Conservation (phyloP, 2,113 vertebrate species). For the Bubo bubo region DNA sequence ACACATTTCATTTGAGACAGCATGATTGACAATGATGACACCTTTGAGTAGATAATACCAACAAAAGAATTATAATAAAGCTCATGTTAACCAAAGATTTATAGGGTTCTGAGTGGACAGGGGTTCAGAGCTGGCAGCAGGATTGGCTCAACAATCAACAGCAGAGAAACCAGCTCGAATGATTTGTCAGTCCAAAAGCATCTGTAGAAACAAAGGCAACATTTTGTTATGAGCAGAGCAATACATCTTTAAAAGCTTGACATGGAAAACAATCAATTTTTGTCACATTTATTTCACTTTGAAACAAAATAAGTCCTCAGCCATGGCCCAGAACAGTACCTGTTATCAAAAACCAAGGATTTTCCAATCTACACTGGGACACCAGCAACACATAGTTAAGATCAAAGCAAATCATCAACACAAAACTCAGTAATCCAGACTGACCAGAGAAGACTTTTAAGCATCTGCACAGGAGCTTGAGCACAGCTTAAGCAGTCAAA, state of each 20-base stretch:
- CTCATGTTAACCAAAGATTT: background rate
- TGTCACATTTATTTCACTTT: background rate
- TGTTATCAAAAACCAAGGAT: background rate
- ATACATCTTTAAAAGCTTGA: background rate
- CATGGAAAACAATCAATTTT: background rate
- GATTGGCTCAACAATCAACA: background rate
- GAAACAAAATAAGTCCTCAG: background rate
- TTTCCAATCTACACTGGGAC: background rate
- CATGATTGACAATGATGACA: background rate
- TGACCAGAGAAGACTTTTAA: background rate
- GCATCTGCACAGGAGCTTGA: background rate
- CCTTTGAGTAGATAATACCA: background rate
- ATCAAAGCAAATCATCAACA: background rate
- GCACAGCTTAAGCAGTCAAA: background rate
- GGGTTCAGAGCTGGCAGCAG: background rate
- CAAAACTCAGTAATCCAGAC: background rate
- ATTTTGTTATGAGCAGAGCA: background rate
- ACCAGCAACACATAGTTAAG: background rate
- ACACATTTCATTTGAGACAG: background rate
- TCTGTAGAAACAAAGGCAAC: background rate
- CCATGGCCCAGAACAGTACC: background rate
- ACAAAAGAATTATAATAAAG: background rate
- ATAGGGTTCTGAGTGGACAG: background rate
- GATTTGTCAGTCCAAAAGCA: background rate
- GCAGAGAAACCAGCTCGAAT: background rate